Conservation (phyloP, 2,888 invertebrate genomes). For the Caradrina clavipalpis region DNA sequence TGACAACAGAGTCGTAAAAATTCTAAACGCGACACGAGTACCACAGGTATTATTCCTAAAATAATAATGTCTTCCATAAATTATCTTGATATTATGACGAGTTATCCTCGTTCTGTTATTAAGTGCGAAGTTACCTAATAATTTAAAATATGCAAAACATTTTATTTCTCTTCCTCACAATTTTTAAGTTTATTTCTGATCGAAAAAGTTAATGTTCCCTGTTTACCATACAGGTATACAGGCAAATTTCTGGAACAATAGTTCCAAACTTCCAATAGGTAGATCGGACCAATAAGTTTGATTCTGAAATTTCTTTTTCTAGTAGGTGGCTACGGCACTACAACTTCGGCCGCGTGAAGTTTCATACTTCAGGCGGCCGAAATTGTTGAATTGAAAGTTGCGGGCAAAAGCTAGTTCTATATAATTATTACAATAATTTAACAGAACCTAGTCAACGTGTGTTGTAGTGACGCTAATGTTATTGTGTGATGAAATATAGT, state of each 20-base stretch:
- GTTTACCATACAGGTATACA: not conserved
- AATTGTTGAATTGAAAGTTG: too few species aligned
- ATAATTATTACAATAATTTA: not conserved
- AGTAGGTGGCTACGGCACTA: too few species aligned
- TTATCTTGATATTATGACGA: constrained; percentile 1
- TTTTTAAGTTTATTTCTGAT: not conserved
- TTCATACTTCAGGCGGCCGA: too few species aligned
- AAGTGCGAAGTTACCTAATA: not conserved
- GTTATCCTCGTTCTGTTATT: constrained; percentile 17
- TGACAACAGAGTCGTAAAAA: constrained; percentile 82
- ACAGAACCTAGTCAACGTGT: not conserved
- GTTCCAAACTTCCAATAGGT: too few species aligned
- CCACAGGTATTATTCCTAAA: constrained; percentile 74
- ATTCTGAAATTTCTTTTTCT: too few species aligned
- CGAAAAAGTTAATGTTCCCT: not conserved
- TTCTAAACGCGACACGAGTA: constrained; percentile 77
- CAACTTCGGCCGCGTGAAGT: too few species aligned
- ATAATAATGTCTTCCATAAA: constrained; percentile 2
- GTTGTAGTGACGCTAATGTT: not conserved
- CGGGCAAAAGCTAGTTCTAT: not conserved
- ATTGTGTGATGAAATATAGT: not conserved
- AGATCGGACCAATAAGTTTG: too few species aligned
- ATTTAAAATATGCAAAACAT: not conserved
- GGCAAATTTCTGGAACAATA: too few species aligned
- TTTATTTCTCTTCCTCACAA: not conserved